These are phyloP conservation scores for Schizothorax lantsangensis DNA, from an alignment of 2,797 vertebrate species.

Conservation along the genomic window DNA sequence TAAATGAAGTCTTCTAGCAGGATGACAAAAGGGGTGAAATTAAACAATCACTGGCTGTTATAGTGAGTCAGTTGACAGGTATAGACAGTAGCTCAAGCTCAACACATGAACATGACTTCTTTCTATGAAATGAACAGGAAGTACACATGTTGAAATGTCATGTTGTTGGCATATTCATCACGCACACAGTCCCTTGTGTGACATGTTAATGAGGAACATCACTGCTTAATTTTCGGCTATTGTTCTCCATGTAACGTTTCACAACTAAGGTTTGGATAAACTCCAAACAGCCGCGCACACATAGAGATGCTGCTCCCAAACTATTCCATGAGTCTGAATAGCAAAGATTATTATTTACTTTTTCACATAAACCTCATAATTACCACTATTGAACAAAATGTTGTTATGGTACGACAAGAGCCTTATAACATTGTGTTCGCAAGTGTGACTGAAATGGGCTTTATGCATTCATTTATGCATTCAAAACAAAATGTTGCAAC, in stretches of 20 bases:
- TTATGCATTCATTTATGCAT: neutral
- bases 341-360: conserved; percentile 1
- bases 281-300: neutral
- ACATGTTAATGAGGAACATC: conserved; percentile 5
- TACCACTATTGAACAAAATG: conserved; percentile 1
- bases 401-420: neutral
- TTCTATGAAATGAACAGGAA: neutral
- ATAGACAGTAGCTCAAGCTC: conserved; percentile 18
- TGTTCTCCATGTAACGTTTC: conserved; percentile 23
- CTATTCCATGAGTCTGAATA: conserved; percentile 2
- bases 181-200: neutral
- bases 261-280: conserved; percentile 24
- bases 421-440: neutral
- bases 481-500: conserved; percentile 3
- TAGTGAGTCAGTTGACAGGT: conserved; percentile 6
- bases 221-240: conserved; percentile 15
- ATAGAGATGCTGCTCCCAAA: conserved; percentile 7
- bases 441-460: neutral
- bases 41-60: conserved; percentile 9
- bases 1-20: conserved; percentile 25
- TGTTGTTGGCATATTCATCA: neutral
- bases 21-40: conserved; percentile 33
- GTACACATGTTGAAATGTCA: conserved; percentile 23
- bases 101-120: conserved; percentile 28
- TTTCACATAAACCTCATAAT: conserved; percentile 7